These are phyloP conservation scores for Calonectris borealis DNA, from an alignment of 2,113 vertebrate species.

Conservation along the genomic window DNA sequence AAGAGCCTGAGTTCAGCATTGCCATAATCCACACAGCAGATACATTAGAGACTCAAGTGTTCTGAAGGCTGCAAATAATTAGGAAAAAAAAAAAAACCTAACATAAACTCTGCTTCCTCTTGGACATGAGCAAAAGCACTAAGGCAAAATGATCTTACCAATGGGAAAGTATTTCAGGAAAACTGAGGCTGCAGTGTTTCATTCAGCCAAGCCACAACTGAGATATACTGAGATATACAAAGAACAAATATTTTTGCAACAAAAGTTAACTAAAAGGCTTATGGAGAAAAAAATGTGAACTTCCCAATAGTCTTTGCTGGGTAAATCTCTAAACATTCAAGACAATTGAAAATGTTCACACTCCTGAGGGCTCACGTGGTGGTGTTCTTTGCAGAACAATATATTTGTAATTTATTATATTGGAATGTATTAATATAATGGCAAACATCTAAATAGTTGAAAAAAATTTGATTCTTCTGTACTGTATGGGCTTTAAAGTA, in stretches of 20 bases:
- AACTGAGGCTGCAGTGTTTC: not conserved
- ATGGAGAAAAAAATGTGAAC: not conserved
- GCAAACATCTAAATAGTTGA: not conserved
- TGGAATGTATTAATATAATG: not conserved
- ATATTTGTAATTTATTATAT: not conserved
- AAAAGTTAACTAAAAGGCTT: not conserved
- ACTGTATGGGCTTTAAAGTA: not conserved
- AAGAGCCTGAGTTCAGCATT: not conserved
- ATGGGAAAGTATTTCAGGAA: constrained; percentile 32
- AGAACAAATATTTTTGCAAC: not conserved
- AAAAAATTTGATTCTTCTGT: not conserved
- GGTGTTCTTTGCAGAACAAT: not conserved
- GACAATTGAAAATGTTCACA: not conserved
- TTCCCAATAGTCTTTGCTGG: not conserved
- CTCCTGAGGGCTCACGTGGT: not conserved
- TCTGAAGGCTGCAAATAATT: constrained; percentile 6
- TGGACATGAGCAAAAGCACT: constrained; percentile 24
- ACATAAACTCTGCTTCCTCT: constrained; percentile 38
- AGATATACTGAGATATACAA: constrained; percentile 2
- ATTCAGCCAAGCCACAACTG: constrained; percentile 25
- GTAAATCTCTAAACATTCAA: not conserved
- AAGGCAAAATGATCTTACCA: constrained; percentile 15
- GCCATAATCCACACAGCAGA: not conserved
- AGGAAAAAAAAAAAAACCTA: not conserved
- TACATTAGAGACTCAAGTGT: not conserved